Base-by-base conservation (phyloP, 2,113 vertebrate genomes). In the Peromyscus polionotus region DNA sequence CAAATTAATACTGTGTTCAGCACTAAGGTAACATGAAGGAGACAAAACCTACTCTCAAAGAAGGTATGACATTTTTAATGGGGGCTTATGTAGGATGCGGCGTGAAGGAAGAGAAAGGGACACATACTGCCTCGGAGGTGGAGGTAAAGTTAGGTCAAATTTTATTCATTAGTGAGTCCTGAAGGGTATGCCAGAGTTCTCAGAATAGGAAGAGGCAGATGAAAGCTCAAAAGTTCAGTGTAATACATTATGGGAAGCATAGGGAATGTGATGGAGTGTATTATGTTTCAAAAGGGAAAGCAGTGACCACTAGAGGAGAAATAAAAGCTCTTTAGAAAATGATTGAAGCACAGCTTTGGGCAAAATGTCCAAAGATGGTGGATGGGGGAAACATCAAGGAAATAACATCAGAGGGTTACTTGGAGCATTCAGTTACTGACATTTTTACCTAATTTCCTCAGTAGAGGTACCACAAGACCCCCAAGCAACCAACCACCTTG, bases 211-310 rank as follows among this genome's bases (percentile, higher is more conserved):
- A 61, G 57, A 80, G 45, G 48, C 31, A 84, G 88, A 79, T 80
- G 16, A 59, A 85, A 92, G 31, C 31, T 92, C 51, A 68, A 73
- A 96, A 7, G 36, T 54, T 73, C 48, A 95, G 17, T 79, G 57
- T 26, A 33, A 4, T 7, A 8, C 7, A 76, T 83, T 51, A 68
- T 11, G 20, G 76, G 7, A 63, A 39, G 24, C 73, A n/a, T 24
- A 63, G 63, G 45, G n/a, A 77, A 22, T 17, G 1, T 11, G 59
- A 61, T 7, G 63, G 33, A 88, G n/a, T 84, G 1, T 42, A 9
- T 45, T 84, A 22, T 45, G 3, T 87, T 65, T 86, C 59, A 89
- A 79, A 80, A 95, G 45, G 48, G 90, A 93, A 97, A 91, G 22
- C 12, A 70, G 39, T 24, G 36, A 86, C 24, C 39, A 68, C 9